Percentiles rank a stretch among this genome's conserved stretches.
These are phyloP conservation scores for Phrynosoma platyrhinos DNA, from an alignment of 2,113 vertebrate genomes.

Conservation along the genomic window DNA sequence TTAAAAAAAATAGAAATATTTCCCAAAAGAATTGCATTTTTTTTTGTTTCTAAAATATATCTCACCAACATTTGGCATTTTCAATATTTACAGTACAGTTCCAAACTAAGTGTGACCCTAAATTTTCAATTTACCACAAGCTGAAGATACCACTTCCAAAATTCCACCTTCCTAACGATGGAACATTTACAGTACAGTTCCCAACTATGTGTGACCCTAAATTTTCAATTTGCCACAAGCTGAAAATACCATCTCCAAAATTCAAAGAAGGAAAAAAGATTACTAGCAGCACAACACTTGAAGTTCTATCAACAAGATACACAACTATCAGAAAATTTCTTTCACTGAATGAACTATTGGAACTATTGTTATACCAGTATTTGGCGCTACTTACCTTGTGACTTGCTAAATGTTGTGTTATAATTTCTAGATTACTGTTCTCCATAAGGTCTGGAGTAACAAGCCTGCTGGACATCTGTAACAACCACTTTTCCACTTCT, in stretches of 20 bases:
- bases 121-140: not conserved
- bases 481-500: constrained; percentile 94
- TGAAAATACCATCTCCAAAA: not conserved
- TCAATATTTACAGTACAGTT: not conserved
- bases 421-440: constrained; percentile 84
- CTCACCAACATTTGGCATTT: not conserved
- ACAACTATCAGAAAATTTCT: not conserved
- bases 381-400: constrained; percentile 86
- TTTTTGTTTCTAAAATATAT: not conserved
- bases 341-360: not conserved
- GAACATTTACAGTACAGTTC: not conserved
- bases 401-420: constrained; percentile 93
- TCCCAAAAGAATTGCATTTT: not conserved
- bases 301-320: not conserved
- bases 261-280: not conserved
- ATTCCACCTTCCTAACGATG: too few relatives aligned
- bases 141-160: not conserved
- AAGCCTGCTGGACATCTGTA: constrained; percentile 95
- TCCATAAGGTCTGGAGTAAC: constrained; percentile 89
- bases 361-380: not conserved
- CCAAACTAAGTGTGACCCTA: not conserved
- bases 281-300: not conserved
- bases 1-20: not conserved
- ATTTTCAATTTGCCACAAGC: not conserved
- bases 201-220: not conserved